phyloP scores from a whole-genome alignment of 2,888 invertebrate genomes.

The Dromius quadrimaculatus region DNA sequence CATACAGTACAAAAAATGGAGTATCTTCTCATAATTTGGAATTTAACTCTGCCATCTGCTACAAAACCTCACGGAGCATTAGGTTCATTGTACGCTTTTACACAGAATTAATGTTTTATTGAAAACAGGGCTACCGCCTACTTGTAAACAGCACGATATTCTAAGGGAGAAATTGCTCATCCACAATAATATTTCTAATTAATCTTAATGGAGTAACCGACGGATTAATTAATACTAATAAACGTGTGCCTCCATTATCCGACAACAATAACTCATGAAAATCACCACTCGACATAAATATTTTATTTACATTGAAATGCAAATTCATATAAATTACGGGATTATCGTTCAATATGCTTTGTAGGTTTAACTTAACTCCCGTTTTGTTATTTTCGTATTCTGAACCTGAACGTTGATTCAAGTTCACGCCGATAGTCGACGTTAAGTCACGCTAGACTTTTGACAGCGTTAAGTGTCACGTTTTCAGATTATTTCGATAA shows the following conservation, averaged over 20 bases:
- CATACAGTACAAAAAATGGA: slow-evolving; percentile 11
- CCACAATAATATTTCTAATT: slow-evolving; percentile 43
- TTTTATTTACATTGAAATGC: slow-evolving; percentile 27
- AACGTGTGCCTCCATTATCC: slow-evolving; percentile 34
- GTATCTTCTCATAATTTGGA: slow-evolving; percentile 8
- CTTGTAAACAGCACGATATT: slow-evolving; percentile 24
- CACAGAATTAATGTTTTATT: slow-evolving; percentile 38
- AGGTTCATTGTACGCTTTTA: slow-evolving; percentile 24
- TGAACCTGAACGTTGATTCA: no score
- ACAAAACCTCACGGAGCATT: neutral
- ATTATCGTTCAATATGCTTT: slow-evolving; percentile 4
- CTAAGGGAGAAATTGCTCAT: slow-evolving; percentile 19
- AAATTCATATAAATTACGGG: slow-evolving; percentile 9
- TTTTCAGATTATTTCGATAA: no score
- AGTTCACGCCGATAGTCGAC: no score
- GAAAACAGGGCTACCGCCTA: slow-evolving; percentile 7
- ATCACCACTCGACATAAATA: neutral
- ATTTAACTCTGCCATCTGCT: slow-evolving; percentile 6
- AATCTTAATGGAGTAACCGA: slow-evolving; percentile 46
- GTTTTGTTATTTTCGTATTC: no score
- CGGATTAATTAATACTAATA: slow-evolving; percentile 48
- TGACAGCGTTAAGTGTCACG: no score
- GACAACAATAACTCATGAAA: slow-evolving; percentile 22
- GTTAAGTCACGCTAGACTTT: no score
- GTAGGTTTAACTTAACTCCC: no score